A percentile compares a stretch with the other conserved stretches of the same genome.
These are phyloP conservation scores for Pissodes strobi DNA, from an alignment of 1,140 invertebrate genomes.

Conservation along the genomic window DNA sequence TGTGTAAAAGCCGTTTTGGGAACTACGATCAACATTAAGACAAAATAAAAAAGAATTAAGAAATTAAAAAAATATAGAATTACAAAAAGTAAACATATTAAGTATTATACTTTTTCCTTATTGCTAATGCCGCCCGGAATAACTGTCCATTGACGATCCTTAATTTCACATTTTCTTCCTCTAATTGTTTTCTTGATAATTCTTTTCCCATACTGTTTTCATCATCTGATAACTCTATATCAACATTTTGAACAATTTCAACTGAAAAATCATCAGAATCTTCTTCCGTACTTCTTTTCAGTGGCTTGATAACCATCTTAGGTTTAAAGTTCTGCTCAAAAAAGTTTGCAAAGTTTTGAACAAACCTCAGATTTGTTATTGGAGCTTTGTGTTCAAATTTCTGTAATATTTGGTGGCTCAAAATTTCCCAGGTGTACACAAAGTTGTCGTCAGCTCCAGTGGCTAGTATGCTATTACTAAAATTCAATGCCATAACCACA, in stretches of 20 bases:
- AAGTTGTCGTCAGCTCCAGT: constrained; percentile 75
- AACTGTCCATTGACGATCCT: constrained; percentile 44
- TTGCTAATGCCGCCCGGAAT: constrained; percentile 36
- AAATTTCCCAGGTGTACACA: constrained; percentile 80
- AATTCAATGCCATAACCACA: constrained; percentile 70
- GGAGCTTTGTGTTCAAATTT: constrained; percentile 72
- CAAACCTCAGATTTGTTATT: constrained; percentile 65
- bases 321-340: constrained; percentile 43
- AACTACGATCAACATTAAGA: no score
- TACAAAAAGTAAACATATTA: no score
- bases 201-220: constrained; percentile 29
- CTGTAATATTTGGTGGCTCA: constrained; percentile 71
- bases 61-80: no score
- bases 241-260: constrained; percentile 33
- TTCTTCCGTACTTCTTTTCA: constrained; percentile 42
- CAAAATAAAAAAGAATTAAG: no score
- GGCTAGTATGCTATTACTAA: constrained; percentile 69
- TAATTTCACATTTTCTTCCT: constrained; percentile 38
- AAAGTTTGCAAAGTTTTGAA: constrained; percentile 44
- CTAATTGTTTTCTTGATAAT: constrained; percentile 24
- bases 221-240: constrained; percentile 42
- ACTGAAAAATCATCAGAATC: constrained; percentile 36
- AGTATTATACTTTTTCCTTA: constrained; percentile 40
- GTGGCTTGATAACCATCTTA: constrained; percentile 37
- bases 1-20: no score